These are phyloP conservation scores for Nephrotoma guestfalica DNA, from an alignment of 2,888 invertebrate genomes.

Conservation along the genomic window DNA sequence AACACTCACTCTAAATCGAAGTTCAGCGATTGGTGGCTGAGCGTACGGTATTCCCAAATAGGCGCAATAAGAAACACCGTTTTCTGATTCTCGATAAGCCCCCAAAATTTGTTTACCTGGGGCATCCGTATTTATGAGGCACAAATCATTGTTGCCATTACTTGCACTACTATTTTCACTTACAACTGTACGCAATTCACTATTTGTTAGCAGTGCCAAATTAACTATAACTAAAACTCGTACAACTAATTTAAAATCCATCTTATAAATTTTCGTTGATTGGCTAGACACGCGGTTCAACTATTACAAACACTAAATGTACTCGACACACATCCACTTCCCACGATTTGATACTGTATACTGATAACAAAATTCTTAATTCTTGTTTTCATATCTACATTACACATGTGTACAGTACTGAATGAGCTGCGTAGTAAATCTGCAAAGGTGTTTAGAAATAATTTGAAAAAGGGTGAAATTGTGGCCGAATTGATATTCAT, in stretches of 20 bases:
- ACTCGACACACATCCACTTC: neutral
- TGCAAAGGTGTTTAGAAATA: no score
- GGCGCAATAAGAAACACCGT: conserved; percentile 21
- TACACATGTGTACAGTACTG: no score
- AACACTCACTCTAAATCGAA: conserved; percentile 28
- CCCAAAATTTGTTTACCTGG: neutral
- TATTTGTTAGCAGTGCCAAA: neutral
- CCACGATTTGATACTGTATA: neutral
- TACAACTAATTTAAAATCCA: neutral
- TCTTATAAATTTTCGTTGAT: neutral
- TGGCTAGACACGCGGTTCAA: no score
- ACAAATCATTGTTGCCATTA: neutral
- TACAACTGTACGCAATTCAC: neutral
- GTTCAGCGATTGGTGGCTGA: conserved; percentile 25
- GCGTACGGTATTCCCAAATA: conserved; percentile 30
- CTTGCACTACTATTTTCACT: neutral
- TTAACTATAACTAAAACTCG: neutral
- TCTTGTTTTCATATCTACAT: neutral
- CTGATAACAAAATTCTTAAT: neutral
- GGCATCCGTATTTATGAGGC: neutral
- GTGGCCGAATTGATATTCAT: no score
- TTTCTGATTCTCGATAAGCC: neutral
- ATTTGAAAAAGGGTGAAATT: no score
- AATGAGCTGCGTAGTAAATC: no score
- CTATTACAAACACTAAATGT: no score